Base-by-base conservation (phyloP, 2,888 invertebrate species). In the Epsilonema sp. region DNA sequence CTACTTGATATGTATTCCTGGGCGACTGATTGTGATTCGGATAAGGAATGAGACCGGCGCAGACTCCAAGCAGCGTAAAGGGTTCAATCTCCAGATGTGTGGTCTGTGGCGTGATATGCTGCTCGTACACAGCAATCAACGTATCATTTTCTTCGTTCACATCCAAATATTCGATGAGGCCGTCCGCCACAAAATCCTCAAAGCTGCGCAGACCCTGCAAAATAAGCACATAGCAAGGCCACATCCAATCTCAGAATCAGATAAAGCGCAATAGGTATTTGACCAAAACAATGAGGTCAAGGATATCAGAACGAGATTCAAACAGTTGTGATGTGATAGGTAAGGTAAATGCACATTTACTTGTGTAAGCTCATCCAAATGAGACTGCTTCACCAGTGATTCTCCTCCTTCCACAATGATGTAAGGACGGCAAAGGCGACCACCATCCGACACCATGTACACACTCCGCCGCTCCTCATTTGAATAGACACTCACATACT, bases 61-160 rank as follows among this genome's bases (percentile, higher is more conserved):
- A 92, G 1, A 94, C 90, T 0, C 97, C 97, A 16, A 97, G 73
- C 45, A 97, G 70, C 0, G 94, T 90, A 63, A 94, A 94, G 0
- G 90, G 84, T 53, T 92, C 94, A 51, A 99, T 60, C 74, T 97
- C 97, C 52, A 97, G 71, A 70, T 97, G 97, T 0, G 94, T 97
- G 0, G 85, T 86, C 24, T 76, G 52, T 22, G 37, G 48, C 50
- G 52, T 55, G 49, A 97, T 83, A 41, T 85, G 79, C 3, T 71
- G 67, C 67, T 92, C 92, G 53, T 78, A 76, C 54, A 89, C 79
- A 0, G 92, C 87, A 52, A 97, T 86, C 56, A 78, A 77, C 61
- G 85, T 82, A 67, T 94, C 90, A 65, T 92, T 94, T 67, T 94
- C 89, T 70, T 97, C 97, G 65, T 97, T 97, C 1, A 97, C 97